A percentile compares a stretch with the other conserved stretches of the same genome.
phyloP scores from a whole-genome alignment of 2,797 vertebrate species.

The Knipowitschia caucasica region DNA sequence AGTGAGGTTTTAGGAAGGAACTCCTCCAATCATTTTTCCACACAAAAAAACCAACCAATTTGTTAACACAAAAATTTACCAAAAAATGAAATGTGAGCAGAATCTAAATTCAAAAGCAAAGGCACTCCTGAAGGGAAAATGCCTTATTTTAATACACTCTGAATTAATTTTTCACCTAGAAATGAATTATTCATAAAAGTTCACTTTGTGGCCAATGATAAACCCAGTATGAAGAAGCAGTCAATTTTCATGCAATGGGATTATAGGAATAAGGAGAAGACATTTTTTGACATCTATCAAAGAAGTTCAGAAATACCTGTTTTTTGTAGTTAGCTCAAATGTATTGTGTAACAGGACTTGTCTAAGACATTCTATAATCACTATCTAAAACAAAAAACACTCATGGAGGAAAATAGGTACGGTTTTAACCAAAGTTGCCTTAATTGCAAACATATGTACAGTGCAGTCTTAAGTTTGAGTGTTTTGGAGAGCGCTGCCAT shows the following conservation, averaged over 20 bases:
- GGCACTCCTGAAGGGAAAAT: not conserved
- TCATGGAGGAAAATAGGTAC: not conserved
- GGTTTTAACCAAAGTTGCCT: not conserved
- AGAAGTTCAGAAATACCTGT: not conserved
- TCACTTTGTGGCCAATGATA: constrained; percentile 3
- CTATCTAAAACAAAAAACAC: not conserved
- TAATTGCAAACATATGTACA: not conserved
- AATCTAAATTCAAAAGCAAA: constrained; percentile 3
- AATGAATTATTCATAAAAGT: constrained; percentile 3
- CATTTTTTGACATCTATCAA: not conserved
- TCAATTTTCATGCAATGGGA: not conserved
- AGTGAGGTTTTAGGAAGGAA: too few species aligned
- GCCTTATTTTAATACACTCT: not conserved
- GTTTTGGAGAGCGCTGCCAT: not conserved
- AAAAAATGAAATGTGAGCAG: constrained; percentile 2
- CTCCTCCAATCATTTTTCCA: too few species aligned
- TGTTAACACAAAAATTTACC: constrained; percentile 5
- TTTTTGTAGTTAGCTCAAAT: not conserved
- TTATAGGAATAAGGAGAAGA: constrained; percentile 1
- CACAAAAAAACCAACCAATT: too few species aligned
- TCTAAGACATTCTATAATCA: not conserved
- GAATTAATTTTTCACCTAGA: constrained; percentile 9
- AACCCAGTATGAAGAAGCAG: constrained; percentile 1
- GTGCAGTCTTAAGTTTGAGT: not conserved
- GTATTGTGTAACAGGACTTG: not conserved